Evolutionary conservation across 2,113 vertebrate genomes (phyloP), one percentile per base, ranked within the genome.

Genomic region (Bujurquina vittata): DNA sequence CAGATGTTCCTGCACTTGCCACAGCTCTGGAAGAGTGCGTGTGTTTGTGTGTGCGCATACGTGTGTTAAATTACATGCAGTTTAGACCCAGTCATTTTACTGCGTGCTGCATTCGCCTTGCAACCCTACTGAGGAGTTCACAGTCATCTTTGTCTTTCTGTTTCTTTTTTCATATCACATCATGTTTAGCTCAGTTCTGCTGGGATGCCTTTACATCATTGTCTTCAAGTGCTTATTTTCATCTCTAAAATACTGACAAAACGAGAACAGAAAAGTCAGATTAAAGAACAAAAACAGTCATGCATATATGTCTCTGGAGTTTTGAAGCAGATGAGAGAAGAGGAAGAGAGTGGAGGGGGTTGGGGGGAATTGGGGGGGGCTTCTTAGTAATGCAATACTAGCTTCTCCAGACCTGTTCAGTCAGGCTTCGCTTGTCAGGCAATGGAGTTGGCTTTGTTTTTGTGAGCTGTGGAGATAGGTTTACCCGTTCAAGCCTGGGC

Each of bases 391-490:
- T 87, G 83, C 69, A 84, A 89, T 61, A 49, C 77, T 84, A 80
- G 62, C 83, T 79, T 91, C 88, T 87, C 73, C 75, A 90, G 88
- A 87, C 92, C 87, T 91, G 89, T 93, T 93, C 88, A 89, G 90
- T 94, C 92, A 94, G 85, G 92, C 87, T 88, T 88, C 83, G 84
- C 77, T 84, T 65, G 84, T 92, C 91, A 89, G 55, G 58, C 84
- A 81, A 63, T 15, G 20, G 65, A 77, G 80, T 83, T 77, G 58
- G 79, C 89, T 90, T 91, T 93, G 86, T 92, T 84, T 90, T 77
- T 88, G 87, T 86, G 85, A 58, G 10, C 63, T 75, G 79, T 81
- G 78, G 75, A 85, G 88, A 92, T 93, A 87, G 75, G 81, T 93
- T 92, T 87, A 89, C 91, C 84, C 89, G 89, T 92, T 87, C 82